These are phyloP conservation scores for Phoxinus phoxinus DNA, from an alignment of 2,113 vertebrate species.

Conservation along the genomic window DNA sequence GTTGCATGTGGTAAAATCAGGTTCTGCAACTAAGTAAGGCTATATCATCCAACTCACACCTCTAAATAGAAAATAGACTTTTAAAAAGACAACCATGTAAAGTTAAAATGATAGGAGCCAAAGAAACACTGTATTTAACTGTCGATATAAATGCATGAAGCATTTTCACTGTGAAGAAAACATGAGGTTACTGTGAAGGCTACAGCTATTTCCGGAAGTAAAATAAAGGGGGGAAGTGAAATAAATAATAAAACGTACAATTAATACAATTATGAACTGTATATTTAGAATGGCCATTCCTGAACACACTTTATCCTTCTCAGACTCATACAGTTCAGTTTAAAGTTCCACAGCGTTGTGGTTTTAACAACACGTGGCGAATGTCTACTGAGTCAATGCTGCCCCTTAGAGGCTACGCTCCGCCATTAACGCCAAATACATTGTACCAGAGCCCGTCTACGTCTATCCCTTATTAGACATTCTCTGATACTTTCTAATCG, in stretches of 20 bases:
- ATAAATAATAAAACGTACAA: background rate
- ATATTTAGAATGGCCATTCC: background rate
- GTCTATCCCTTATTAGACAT: too few relatives aligned
- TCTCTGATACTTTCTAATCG: too few relatives aligned
- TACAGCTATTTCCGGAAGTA: too few relatives aligned
- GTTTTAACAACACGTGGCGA: constrained; percentile 14
- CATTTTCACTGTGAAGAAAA: background rate
- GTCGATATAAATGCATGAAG: background rate
- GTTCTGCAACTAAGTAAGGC: too few relatives aligned
- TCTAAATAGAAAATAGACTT: background rate
- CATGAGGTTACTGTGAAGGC: too few relatives aligned
- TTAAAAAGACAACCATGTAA: background rate
- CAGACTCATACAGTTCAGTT: background rate
- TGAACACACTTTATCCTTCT: background rate
- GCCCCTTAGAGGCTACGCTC: constrained; percentile 33
- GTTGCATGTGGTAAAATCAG: too few relatives aligned
- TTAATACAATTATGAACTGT: background rate
- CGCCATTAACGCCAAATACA: background rate
- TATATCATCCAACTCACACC: background rate
- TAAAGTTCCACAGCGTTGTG: background rate
- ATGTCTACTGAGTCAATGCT: constrained; percentile 18
- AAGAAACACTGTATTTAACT: background rate
- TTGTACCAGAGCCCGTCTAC: too few relatives aligned
- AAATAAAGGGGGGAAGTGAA: background rate
- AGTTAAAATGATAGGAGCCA: background rate